Base-by-base conservation (phyloP, 2,797 vertebrate species). In the Percopsis omiscomaycus region DNA sequence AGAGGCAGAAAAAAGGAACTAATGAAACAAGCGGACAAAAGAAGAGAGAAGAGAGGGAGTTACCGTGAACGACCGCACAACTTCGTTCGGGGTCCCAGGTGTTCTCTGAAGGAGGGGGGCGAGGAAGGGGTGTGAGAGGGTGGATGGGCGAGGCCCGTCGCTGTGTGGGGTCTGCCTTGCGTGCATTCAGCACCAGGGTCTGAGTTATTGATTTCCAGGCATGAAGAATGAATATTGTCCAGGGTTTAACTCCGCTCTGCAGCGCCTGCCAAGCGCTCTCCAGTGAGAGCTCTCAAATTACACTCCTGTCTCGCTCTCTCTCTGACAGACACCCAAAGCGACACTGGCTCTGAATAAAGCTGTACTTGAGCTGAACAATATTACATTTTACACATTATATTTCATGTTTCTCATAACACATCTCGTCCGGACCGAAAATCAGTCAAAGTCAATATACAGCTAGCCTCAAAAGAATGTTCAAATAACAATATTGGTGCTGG, bases 181-280 rank as follows among this genome's bases (percentile, higher is more conserved):
- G 59, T 87, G 85, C 60, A 48, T 90, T 88, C 86, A 70, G 72
- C 68, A 63, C 61, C n/a, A 79, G 78, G 69, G 16, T 69, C 85
- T 86, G 82, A 56, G 73, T 89, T 89, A 91, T 91, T 91, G 81
- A 83, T 89, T 92, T 93, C 81, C 89, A 88, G 73, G 74, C 77
- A 81, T 73, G 73, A 82, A 74, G 80, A 74, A 64, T 82, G 79
- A 91, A 87, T 84, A 86, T 85, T 45, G 56, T 84, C 82, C 84
- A 76, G 77, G 77, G 74, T 85, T 90, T 85, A 4, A 49, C 47
- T 81, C 75, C 73, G 81, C 79, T 83, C 79, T 79, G 62, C 70
- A 58, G 69, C 0, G 1, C 80, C 75, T 90, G 90, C 90, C 90
- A 91, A 79, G 69, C 79, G 69, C 81, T 83, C 74, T 86, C 66